A percentile compares a stretch with the other conserved stretches of the same genome.
phyloP scores from a whole-genome alignment of 2,888 invertebrate species.

The Mesorhabditis belari region DNA sequence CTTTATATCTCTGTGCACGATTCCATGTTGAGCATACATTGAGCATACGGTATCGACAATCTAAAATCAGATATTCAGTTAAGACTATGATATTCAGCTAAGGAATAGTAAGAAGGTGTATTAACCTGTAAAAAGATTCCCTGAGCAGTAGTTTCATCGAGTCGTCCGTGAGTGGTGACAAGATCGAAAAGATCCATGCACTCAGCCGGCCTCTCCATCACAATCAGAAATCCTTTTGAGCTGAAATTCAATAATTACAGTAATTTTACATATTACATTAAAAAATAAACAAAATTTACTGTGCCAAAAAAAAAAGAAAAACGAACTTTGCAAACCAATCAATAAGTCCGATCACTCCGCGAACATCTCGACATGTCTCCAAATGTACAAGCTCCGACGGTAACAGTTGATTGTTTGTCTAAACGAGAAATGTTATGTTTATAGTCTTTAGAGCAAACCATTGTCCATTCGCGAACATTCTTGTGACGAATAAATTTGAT shows the following conservation, averaged over 20 bases:
- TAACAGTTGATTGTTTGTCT: slow-evolving; percentile 41
- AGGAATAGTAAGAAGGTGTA: not conserved
- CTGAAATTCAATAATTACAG: slow-evolving; percentile 19
- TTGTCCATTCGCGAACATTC: slow-evolving; percentile 30
- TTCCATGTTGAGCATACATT: slow-evolving; percentile 40
- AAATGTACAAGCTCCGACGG: slow-evolving; percentile 48
- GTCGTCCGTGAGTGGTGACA: slow-evolving; percentile 38
- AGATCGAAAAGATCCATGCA: slow-evolving; percentile 49
- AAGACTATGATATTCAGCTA: not conserved
- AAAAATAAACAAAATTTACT: not conserved
- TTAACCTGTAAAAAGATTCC: slow-evolving; percentile 39
- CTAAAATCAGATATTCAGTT: slow-evolving; percentile 6
- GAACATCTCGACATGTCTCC: slow-evolving; percentile 40
- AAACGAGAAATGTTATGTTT: slow-evolving; percentile 2
- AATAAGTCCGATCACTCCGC: slow-evolving; percentile 40
- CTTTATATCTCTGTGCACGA: slow-evolving; percentile 48
- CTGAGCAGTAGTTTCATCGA: slow-evolving; percentile 41
- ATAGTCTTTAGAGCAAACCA: slow-evolving; percentile 10
- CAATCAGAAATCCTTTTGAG: slow-evolving; percentile 45
- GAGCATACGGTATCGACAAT: slow-evolving; percentile 40
- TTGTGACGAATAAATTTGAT: slow-evolving; percentile 30
- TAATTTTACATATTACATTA: not conserved
- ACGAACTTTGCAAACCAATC: slow-evolving; percentile 49
- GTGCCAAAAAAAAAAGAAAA: not conserved
- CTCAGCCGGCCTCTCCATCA: slow-evolving; percentile 44